phyloP scores from a whole-genome alignment of 2,888 invertebrate genomes.

The Rhogogaster chlorosoma region DNA sequence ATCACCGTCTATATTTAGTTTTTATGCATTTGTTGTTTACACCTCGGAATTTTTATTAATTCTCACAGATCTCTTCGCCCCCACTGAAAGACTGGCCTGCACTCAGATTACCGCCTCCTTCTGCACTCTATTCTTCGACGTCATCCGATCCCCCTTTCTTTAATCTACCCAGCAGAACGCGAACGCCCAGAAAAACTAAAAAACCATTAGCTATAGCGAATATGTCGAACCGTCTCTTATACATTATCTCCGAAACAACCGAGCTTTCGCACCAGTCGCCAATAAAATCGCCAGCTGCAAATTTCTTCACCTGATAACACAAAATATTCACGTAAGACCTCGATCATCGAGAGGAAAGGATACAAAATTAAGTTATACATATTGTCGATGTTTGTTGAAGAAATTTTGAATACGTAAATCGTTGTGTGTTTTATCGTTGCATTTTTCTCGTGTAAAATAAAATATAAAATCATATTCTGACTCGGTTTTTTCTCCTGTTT shows the following conservation, averaged over 20 bases:
- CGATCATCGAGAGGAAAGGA: neutral
- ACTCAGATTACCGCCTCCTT: constrained; percentile 43
- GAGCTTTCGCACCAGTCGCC: constrained; percentile 54
- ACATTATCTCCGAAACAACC: constrained; percentile 58
- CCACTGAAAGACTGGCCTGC: constrained; percentile 4
- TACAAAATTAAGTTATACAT: neutral
- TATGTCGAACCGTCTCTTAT: constrained; percentile 55
- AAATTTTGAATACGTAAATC: neutral
- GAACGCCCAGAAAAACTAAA: constrained; percentile 53
- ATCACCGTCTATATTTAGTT: constrained; percentile 31
- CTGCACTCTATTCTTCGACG: constrained; percentile 43
- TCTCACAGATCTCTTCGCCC: constrained; percentile 37
- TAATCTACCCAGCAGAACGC: constrained; percentile 26
- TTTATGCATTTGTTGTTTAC: constrained; percentile 2
- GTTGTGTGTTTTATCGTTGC: neutral
- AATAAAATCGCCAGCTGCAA: constrained; percentile 12
- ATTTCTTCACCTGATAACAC: constrained; percentile 11
- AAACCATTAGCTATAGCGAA: constrained; percentile 41
- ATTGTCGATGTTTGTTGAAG: neutral
- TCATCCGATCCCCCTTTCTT: constrained; percentile 39
- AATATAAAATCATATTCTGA: neutral
- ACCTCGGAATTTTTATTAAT: constrained; percentile 17
- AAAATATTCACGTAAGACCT: neutral
- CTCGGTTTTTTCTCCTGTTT: neutral
- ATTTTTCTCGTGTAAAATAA: neutral